phyloP scores from a whole-genome alignment of 1,140 invertebrate genomes.

The Chlorops oryzae region DNA sequence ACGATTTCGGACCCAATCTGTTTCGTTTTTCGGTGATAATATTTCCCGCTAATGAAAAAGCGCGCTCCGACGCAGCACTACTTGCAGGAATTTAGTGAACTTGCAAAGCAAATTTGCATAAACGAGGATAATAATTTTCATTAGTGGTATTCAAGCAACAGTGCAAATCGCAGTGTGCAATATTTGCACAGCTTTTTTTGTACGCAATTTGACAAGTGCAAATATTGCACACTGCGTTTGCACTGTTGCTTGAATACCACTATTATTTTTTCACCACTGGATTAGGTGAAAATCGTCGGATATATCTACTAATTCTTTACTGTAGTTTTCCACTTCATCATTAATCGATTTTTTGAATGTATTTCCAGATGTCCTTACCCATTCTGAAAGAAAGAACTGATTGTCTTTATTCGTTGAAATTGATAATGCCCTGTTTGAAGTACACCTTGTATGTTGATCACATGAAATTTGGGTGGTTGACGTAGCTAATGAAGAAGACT shows the following conservation, averaged over 20 bases:
- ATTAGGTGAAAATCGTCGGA: neutral
- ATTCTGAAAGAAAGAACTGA: neutral
- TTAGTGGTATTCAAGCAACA: too few relatives aligned
- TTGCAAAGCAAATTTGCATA: neutral
- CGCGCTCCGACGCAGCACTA: too few relatives aligned
- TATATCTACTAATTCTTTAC: conserved; percentile 1
- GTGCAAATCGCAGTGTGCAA: too few relatives aligned
- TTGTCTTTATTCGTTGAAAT: neutral
- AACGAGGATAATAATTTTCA: neutral
- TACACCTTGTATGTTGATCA: neutral
- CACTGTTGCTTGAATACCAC: too few relatives aligned
- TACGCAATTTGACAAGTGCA: too few relatives aligned
- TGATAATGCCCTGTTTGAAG: too few relatives aligned
- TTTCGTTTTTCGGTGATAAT: too few relatives aligned
- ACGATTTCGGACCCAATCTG: too few relatives aligned
- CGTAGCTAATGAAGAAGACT: neutral
- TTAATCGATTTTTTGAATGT: neutral
- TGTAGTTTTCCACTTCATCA: conserved; percentile 1
- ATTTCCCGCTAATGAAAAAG: conserved; percentile 3
- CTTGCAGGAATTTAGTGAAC: too few relatives aligned
- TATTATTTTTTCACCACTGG: neutral
- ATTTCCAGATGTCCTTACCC: neutral
- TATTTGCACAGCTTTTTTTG: too few relatives aligned
- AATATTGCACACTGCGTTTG: too few relatives aligned
- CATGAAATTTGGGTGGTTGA: neutral